Base-by-base conservation (phyloP, 2,888 invertebrate species). In the Endotricha flammealis region DNA sequence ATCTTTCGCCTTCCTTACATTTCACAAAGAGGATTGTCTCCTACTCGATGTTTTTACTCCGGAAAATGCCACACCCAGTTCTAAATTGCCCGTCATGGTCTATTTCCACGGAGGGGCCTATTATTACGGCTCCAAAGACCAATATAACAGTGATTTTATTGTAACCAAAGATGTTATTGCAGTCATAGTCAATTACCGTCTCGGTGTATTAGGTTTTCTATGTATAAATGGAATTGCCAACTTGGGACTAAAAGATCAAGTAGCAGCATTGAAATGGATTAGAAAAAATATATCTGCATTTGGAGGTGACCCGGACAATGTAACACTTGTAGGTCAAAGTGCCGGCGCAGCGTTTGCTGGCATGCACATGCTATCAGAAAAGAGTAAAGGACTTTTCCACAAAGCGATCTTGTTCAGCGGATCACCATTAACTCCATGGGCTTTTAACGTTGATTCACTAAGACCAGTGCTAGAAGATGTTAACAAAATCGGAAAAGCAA, bases 91-190 rank as follows among this genome's bases (percentile, higher is more conserved):
- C 0, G 83, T 86, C 1, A 54, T 86, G 12, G 68, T 83, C 1
- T 85, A 70, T 57, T 50, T 85, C 12, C 86, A 85, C 40, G 85
- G 85, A 0, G 86, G 85, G 20, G 81, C 67, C 0, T 86, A 79
- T 39, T 85, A 76, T 47, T 76, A 78, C 47, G 86, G 86, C 22
- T 69, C 67, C 37, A 81, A 82, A 46, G 70, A 71, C 46, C 64
- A 82, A 8, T 85, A 83, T 38, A 75, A 83, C 32, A 79, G 83
- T 4, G 70, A 80, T 45, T 81, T 72, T 51, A 64, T 86, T 39
- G 79, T 85, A 56, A 52, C 54, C 3, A 80, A 78, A 29, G 69
- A 73, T 38, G 59, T 71, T 0, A 50, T 83, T 20, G 72, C 67
- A 0, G 79, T 82, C 1, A 66, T 67, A 6, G 54, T 76, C 1